A percentile compares a stretch with the other conserved stretches of the same genome.
Evolutionary conservation across 2,797 vertebrate genomes (phyloP).

Genomic region (Agapornis canus): DNA sequence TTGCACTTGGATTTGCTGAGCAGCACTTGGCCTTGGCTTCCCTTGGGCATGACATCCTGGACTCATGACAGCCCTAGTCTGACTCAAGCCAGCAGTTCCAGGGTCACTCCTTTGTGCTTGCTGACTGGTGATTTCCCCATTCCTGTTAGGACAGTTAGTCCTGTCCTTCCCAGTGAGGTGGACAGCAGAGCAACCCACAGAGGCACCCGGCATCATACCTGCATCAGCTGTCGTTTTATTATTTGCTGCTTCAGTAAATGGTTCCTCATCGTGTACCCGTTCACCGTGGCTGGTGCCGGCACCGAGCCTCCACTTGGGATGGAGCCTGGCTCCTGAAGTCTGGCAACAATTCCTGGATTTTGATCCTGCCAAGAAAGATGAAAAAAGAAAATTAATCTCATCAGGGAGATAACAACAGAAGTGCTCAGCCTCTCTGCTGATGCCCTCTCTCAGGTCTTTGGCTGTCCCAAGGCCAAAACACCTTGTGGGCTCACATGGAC

Average conservation of each 20-base stretch:
- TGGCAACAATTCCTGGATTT: slow-evolving; percentile 73
- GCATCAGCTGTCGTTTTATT: slow-evolving; percentile 72
- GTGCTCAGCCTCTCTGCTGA: not conserved
- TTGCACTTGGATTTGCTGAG: not conserved
- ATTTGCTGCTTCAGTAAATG: slow-evolving; percentile 80
- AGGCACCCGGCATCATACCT: not conserved
- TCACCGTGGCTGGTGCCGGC: slow-evolving; percentile 58
- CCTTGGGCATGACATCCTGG: not conserved
- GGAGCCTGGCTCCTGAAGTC: slow-evolving; percentile 77
- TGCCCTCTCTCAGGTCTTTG: not conserved
- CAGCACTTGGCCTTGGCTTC: not conserved
- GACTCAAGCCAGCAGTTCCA: slow-evolving; percentile 32
- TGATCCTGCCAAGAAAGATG: slow-evolving; percentile 76
- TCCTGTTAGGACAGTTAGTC: not conserved
- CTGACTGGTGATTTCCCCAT: slow-evolving; percentile 18
- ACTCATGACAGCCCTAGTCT: not conserved
- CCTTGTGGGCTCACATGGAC: not conserved
- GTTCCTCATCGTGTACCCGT: slow-evolving; percentile 75
- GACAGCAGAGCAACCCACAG: not conserved
- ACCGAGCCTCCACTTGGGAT: slow-evolving; percentile 64
- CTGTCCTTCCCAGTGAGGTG: not conserved
- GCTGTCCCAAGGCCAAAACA: not conserved
- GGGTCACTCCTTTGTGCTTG: slow-evolving; percentile 1
- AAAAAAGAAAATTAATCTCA: slow-evolving; percentile 57
- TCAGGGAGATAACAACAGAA: slow-evolving; percentile 32